Evolutionary conservation across 2,888 invertebrate genomes (phyloP).

Genomic region (Diaperis boleti): DNA sequence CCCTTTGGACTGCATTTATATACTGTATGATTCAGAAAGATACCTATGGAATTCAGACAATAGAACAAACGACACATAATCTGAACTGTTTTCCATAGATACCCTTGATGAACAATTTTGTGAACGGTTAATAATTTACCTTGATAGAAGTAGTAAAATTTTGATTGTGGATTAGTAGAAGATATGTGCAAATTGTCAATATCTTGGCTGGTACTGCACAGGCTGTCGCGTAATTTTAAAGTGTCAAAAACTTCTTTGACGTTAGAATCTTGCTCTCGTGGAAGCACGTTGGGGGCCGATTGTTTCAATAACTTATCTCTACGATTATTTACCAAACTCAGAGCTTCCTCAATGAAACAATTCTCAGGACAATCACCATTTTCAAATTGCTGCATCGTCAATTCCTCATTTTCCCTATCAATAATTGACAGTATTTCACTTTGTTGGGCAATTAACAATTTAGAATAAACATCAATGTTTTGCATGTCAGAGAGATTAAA

Average conservation of each 20-base stretch:
- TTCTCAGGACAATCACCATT: conserved; percentile 85
- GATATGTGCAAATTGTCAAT: conserved; percentile 52
- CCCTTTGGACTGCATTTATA: conserved; percentile 49
- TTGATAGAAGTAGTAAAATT: conserved; percentile 86
- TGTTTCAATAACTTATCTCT: conserved; percentile 60
- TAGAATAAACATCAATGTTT: conserved; percentile 75
- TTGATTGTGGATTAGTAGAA: conserved; percentile 54
- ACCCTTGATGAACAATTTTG: too few relatives aligned
- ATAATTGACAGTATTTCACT: conserved; percentile 80
- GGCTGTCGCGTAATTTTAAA: conserved; percentile 55
- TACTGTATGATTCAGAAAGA: too few relatives aligned
- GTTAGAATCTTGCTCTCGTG: not conserved
- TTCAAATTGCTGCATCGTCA: conserved; percentile 72
- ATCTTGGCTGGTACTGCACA: conserved; percentile 13
- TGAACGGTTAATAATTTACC: conserved; percentile 70
- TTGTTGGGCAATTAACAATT: conserved; percentile 80
- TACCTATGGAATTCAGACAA: too few relatives aligned
- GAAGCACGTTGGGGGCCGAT: not conserved
- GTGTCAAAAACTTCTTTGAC: conserved; percentile 27
- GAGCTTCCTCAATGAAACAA: conserved; percentile 87
- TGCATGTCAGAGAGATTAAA: conserved; percentile 68
- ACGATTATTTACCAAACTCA: conserved; percentile 75
- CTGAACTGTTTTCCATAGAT: too few relatives aligned
- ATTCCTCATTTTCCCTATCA: conserved; percentile 78
- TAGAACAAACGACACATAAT: too few relatives aligned